Evolutionary conservation across 2,113 vertebrate genomes (phyloP).

Genomic region (Urocolius indicus): DNA sequence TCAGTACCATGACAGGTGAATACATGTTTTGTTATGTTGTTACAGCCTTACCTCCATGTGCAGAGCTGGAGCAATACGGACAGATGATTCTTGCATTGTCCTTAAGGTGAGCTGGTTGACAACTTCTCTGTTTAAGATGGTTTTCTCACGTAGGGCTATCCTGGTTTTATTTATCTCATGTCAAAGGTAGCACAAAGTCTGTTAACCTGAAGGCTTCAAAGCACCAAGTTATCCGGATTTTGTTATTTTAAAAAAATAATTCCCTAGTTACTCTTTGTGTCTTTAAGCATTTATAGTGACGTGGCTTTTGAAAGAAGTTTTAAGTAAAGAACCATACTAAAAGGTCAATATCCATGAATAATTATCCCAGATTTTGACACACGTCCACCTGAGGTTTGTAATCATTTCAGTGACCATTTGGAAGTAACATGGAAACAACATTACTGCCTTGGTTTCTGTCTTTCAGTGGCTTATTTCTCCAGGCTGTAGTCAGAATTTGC

Average conservation of each 20-base stretch:
- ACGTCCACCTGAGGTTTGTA: neutral
- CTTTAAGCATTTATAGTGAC: neutral
- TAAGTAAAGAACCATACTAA: neutral
- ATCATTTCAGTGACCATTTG: neutral
- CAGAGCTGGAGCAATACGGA: slow-evolving; percentile 94
- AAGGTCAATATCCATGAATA: neutral
- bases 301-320: neutral
- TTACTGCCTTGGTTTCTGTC: neutral
- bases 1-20: neutral
- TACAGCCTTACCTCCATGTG: slow-evolving; percentile 98
- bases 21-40: slow-evolving; percentile 47
- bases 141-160: neutral
- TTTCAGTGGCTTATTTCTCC: neutral
- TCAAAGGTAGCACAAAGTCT: neutral
- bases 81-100: slow-evolving; percentile 91
- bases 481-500: neutral
- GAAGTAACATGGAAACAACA: neutral
- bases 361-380: neutral
- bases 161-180: neutral
- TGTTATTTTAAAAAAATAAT: neutral
- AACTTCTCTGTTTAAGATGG: neutral
- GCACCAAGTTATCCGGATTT: neutral
- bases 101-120: slow-evolving; percentile 85
- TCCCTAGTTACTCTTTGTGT: neutral
- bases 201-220: neutral